phyloP scores from a whole-genome alignment of 2,888 invertebrate species.

The Corythucha ciliata region DNA sequence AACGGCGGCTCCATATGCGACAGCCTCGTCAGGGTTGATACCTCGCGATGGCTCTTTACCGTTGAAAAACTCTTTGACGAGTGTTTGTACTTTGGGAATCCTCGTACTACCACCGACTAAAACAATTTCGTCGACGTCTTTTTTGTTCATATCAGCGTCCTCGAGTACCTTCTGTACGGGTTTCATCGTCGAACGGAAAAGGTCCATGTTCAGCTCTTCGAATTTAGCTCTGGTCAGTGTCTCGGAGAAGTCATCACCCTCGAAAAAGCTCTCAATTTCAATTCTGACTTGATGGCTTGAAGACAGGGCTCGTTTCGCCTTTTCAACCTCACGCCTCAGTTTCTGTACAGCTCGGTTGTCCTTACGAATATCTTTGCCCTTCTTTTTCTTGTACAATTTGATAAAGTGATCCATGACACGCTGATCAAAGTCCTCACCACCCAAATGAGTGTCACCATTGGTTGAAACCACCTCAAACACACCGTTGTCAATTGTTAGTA shows the following conservation, averaged over 20 bases:
- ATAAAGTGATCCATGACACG: slow-evolving; percentile 98
- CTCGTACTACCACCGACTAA: slow-evolving; percentile 98
- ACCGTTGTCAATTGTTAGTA: slow-evolving; percentile 96
- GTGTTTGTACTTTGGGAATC: slow-evolving; percentile 94
- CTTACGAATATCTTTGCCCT: slow-evolving; percentile 91
- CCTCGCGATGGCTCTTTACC: slow-evolving; percentile 97
- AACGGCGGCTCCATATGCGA: slow-evolving; percentile 96
- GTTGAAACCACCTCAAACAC: slow-evolving; percentile 92
- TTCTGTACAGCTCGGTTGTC: slow-evolving; percentile 93
- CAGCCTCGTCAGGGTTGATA: slow-evolving; percentile 98
- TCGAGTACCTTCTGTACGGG: slow-evolving; percentile 93
- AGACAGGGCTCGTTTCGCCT: slow-evolving; percentile 92
- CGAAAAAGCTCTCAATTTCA: slow-evolving; percentile 97
- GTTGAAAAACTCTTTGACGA: slow-evolving; percentile 89
- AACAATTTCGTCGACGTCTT: slow-evolving; percentile 97
- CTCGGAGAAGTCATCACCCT: slow-evolving; percentile 97
- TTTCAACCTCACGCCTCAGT: slow-evolving; percentile 92
- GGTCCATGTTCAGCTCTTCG: slow-evolving; percentile 93
- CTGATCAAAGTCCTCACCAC: slow-evolving; percentile 98
- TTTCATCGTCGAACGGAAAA: slow-evolving; percentile 84
- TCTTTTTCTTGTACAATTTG: slow-evolving; percentile 97
- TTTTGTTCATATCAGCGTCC: slow-evolving; percentile 98
- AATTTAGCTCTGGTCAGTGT: slow-evolving; percentile 97
- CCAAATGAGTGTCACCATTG: slow-evolving; percentile 94
- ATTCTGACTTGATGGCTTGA: slow-evolving; percentile 92